These are phyloP conservation scores for Antidorcas marsupialis DNA, from an alignment of 2,113 vertebrate species.

Conservation along the genomic window DNA sequence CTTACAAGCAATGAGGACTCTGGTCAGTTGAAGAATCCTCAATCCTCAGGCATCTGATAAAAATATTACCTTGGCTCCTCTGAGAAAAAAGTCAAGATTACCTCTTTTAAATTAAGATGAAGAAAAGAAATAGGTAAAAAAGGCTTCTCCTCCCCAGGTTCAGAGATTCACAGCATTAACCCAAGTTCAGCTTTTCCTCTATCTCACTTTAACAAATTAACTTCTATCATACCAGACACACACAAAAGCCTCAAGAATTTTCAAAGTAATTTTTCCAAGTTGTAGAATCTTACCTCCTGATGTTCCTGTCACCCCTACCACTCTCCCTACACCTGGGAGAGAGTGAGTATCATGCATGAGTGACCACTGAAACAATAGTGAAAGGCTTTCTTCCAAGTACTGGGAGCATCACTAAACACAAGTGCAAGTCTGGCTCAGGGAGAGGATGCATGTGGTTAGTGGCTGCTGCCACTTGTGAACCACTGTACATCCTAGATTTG, in stretches of 20 bases:
- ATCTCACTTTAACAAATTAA: slow-evolving; percentile 19
- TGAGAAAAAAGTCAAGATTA: not conserved
- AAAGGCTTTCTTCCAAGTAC: not conserved
- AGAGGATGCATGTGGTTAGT: not conserved
- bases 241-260: not conserved
- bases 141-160: not conserved
- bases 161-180: not conserved
- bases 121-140: not conserved
- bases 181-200: not conserved
- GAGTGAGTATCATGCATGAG: not conserved
- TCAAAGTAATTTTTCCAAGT: not conserved
- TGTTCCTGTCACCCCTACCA: not conserved
- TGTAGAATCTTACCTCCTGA: not conserved
- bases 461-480: not conserved
- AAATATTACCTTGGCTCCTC: not conserved
- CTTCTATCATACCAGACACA: not conserved
- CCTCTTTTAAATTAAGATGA: not conserved
- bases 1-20: not conserved
- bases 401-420: not conserved
- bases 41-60: not conserved
- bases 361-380: not conserved
- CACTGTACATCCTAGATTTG: not conserved
- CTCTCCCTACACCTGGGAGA: not conserved
- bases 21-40: not conserved
- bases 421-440: not conserved